Evolutionary conservation across 2,888 invertebrate species (phyloP).

Genomic region (Nephrotoma guestfalica): DNA sequence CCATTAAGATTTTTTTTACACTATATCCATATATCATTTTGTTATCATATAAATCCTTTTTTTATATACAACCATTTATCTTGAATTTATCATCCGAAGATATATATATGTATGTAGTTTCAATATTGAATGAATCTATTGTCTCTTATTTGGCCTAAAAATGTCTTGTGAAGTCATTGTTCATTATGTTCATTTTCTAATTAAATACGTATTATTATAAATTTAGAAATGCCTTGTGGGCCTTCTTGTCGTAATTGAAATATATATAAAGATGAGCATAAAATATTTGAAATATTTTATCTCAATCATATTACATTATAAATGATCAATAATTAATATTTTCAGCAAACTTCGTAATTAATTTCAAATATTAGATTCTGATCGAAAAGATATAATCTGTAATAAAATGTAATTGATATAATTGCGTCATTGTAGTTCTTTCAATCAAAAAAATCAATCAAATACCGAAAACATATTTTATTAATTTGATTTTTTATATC

Average conservation of each 20-base stretch:
- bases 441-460: background rate
- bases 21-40: background rate
- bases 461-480: background rate
- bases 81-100: background rate
- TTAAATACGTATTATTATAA: background rate
- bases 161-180: background rate
- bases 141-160: background rate
- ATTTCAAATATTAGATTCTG: background rate
- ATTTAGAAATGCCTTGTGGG: background rate
- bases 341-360: background rate
- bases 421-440: background rate
- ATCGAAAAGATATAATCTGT: background rate
- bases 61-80: background rate
- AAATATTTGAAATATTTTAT: background rate
- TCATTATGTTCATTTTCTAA: background rate
- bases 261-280: background rate
- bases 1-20: background rate
- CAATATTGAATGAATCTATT: background rate
- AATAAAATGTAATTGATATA: background rate
- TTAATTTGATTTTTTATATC: background rate
- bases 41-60: background rate
- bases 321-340: background rate
- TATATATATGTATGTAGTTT: background rate
- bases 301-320: background rate
- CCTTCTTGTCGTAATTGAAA: background rate